These are phyloP conservation scores for Psilopsiagon aymara DNA, from an alignment of 2,113 vertebrate species.

Conservation along the genomic window DNA sequence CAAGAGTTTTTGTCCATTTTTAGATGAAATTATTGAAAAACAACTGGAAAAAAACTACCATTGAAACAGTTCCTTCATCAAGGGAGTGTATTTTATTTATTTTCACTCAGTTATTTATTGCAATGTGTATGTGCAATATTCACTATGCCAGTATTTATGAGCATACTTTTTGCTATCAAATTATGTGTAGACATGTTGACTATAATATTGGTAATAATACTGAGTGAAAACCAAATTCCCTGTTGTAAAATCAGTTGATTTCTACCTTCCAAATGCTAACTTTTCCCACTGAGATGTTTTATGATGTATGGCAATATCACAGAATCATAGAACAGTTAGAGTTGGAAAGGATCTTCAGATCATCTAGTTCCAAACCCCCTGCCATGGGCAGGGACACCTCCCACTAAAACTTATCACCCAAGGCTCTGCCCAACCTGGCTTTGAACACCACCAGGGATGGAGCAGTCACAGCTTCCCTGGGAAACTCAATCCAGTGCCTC, in stretches of 20 bases:
- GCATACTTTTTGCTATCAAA: not conserved
- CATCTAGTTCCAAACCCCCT: not conserved
- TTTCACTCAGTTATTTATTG: not conserved
- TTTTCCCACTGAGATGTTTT: not conserved
- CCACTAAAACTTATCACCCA: no score
- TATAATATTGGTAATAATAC: not conserved
- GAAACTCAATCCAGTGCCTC: no score
- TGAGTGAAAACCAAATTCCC: not conserved
- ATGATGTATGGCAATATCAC: not conserved
- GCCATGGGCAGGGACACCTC: no score
- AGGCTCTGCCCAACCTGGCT: no score
- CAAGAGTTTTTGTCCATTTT: not conserved
- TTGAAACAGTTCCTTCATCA: not conserved
- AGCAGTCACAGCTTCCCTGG: no score
- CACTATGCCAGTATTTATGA: not conserved
- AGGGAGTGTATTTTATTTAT: not conserved
- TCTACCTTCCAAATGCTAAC: not conserved
- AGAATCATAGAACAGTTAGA: no score
- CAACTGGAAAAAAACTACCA: not conserved
- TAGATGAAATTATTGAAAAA: not conserved
- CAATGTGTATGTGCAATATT: not conserved
- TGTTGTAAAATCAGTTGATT: not conserved
- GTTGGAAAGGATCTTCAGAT: not conserved
- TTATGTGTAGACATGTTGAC: not conserved
- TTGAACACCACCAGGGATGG: no score